Evolutionary conservation across 2,113 vertebrate genomes (phyloP).

Genomic region (Anhinga anhinga): DNA sequence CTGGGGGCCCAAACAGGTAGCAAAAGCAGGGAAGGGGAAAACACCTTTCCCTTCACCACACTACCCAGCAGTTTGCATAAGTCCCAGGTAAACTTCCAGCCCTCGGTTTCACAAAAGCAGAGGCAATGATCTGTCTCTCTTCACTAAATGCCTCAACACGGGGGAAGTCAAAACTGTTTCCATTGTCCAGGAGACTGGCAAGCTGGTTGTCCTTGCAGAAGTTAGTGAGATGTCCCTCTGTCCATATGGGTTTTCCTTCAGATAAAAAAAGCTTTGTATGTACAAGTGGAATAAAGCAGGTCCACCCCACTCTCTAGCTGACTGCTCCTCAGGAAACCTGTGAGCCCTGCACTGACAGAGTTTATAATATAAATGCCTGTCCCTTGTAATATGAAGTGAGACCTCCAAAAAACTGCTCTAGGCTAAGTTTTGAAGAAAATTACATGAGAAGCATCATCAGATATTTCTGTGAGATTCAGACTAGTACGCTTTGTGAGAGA

Average conservation of each 20-base stretch:
- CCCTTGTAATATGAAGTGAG: background rate
- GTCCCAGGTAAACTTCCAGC: background rate
- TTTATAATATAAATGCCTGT: background rate
- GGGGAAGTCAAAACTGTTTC: background rate
- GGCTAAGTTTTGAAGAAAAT: background rate
- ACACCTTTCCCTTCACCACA: background rate
- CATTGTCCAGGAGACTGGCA: background rate
- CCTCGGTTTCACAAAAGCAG: background rate
- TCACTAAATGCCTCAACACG: background rate
- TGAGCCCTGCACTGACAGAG: background rate
- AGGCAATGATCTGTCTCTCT: background rate
- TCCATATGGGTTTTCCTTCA: background rate
- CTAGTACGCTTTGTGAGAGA: background rate
- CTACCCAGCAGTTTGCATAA: background rate
- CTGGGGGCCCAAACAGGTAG: rapidly evolving
- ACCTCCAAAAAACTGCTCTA: background rate
- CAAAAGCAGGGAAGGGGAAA: background rate
- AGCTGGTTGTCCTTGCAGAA: background rate
- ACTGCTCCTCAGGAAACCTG: background rate
- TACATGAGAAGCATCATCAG: background rate
- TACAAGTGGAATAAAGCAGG: background rate
- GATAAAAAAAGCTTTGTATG: background rate
- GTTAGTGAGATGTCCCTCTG: background rate
- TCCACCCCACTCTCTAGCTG: background rate
- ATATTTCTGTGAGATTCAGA: background rate